These are phyloP conservation scores for Synergus laeviventris DNA, from an alignment of 2,888 invertebrate species.

Conservation along the genomic window DNA sequence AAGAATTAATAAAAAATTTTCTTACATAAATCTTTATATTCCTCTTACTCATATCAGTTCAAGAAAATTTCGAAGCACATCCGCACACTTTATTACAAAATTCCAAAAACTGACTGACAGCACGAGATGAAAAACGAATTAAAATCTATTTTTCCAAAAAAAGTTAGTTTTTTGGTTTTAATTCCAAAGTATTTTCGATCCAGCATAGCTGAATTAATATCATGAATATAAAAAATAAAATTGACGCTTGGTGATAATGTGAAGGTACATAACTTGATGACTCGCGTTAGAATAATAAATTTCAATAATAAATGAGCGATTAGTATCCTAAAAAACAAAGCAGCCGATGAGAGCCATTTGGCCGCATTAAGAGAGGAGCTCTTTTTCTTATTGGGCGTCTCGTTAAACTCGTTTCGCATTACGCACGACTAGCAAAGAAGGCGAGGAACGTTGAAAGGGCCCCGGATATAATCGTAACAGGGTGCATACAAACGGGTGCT, in stretches of 20 bases:
- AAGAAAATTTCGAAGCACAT: no score
- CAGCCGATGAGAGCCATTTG: conserved; percentile 24
- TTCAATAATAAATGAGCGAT: conserved; percentile 31
- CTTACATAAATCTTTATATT: no score
- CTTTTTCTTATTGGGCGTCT: conserved; percentile 48
- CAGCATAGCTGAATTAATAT: no score
- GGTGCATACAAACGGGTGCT: conserved; percentile 76
- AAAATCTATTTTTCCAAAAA: no score
- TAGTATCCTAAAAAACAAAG: conserved; percentile 20
- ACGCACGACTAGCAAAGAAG: conserved; percentile 41
- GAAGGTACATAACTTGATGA: background rate
- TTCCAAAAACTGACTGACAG: no score
- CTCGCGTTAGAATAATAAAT: conserved; percentile 9
- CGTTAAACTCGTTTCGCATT: conserved; percentile 59
- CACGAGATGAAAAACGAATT: no score
- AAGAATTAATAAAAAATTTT: no score
- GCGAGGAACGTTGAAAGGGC: conserved; percentile 52
- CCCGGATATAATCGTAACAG: conserved; percentile 71
- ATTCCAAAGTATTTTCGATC: no score
- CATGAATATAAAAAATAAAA: background rate
- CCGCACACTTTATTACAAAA: no score
- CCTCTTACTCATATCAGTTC: no score
- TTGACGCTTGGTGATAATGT: background rate
- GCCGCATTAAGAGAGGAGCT: conserved; percentile 24
- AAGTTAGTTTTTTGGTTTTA: no score